A percentile compares a stretch with the other conserved stretches of the same genome.
phyloP scores from a whole-genome alignment of 2,113 vertebrate species.

The Salvelinus namaycush region DNA sequence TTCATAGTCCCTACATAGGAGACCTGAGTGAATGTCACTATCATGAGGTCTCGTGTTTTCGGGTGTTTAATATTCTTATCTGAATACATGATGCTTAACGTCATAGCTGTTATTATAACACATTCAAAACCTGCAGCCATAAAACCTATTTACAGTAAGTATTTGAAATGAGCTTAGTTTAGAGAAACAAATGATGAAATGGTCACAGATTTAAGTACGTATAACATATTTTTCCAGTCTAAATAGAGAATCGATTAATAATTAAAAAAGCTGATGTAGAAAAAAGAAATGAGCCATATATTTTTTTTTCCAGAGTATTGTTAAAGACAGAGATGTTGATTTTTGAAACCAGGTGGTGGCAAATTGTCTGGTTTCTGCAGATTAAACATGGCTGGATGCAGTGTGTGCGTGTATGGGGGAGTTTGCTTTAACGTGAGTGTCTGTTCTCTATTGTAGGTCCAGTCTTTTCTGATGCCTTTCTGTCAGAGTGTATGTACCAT shows the following conservation, averaged over 20 bases:
- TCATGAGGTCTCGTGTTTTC: conserved; percentile 41
- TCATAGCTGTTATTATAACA: conserved; percentile 28
- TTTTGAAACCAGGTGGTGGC: conserved; percentile 29
- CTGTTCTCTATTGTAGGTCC: conserved; percentile 43
- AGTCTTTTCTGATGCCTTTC: conserved; percentile 77
- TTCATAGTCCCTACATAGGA: conserved; percentile 48
- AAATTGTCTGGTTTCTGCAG: conserved; percentile 33
- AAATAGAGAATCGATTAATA: conserved; percentile 10
- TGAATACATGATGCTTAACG: conserved; percentile 33
- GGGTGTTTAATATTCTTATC: conserved; percentile 53
- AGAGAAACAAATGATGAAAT: conserved; percentile 21
- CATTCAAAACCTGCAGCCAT: conserved; percentile 42
- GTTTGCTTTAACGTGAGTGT: conserved; percentile 5
- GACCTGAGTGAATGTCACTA: conserved; percentile 24
- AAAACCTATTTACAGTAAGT: conserved; percentile 51
- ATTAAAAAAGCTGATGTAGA: conserved; percentile 6
- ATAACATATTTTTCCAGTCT: conserved; percentile 40
- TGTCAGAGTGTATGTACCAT: conserved; percentile 83
- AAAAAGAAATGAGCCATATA: conserved; percentile 17
- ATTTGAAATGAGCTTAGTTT: conserved; percentile 41
- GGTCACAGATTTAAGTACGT: conserved; percentile 31
- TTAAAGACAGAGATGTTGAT: conserved; percentile 8
- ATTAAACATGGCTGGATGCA: conserved; percentile 34
- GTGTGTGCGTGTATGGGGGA: neutral
- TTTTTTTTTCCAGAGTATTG: conserved; percentile 47